Evolutionary conservation across 2,888 invertebrate species (phyloP), one percentile per base, ranked within the genome.

Genomic region (Hesperia comma): DNA sequence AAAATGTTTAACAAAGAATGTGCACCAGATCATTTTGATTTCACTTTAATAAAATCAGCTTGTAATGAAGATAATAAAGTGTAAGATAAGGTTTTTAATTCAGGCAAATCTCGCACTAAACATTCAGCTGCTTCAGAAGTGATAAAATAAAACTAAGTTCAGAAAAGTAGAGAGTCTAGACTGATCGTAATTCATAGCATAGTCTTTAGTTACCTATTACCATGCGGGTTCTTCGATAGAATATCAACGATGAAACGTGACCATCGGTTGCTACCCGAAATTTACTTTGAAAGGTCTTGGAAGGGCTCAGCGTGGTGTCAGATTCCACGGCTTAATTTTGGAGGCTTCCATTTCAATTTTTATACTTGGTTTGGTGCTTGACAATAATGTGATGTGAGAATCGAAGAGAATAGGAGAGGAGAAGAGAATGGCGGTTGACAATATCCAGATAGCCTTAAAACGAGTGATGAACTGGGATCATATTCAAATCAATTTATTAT

Each of bases 191-290:
- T 74, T 83, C 82, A 82, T 81, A 72, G 75, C 78, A 72, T 76
- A 74, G 75, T 74, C 70, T 71, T 66, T 69, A 56, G 75, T 75
- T 75, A 74, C 78, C 79, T 84, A 83, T 84, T 80, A 79, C 74
- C 67, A 69, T 66, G 56, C 71, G 75, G 77, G 75, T 75, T 72
- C 73, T 72, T 70, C 79, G 79, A 82, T 83, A 79, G 81, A 83
- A 84, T 84, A 83, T 80, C 79, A 81, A 79, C 78, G 73, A 76
- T 70, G 67, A 68, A 69, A 79, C 82, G 82, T 80, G 81, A 81
- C 81, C 76, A 74, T 73, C 70, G 71, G 73, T 63, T 69, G 56
- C 15, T 49, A 33, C 8, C 53, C 57, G 55, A 63, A 55, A 63
- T 63, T 63, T 63, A 55, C 62, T 63, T 55, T 26, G 15, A 55